Evolutionary conservation across 2,888 invertebrate genomes (phyloP), one percentile per base, ranked within the genome.

Genomic region (Drosophila melanocephala): DNA sequence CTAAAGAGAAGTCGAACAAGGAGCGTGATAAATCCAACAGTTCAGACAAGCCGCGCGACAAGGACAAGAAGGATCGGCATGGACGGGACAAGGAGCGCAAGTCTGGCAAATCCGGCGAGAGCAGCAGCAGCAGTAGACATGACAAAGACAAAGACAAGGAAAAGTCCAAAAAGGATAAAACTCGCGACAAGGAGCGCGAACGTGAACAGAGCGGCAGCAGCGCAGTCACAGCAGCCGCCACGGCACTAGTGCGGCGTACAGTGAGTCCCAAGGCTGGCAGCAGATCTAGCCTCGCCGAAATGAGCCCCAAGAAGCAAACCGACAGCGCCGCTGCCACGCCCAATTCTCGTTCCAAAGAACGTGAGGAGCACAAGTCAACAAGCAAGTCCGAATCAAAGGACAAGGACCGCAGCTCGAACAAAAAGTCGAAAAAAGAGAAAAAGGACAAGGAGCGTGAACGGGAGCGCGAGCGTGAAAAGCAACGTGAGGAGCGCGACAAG

Each of bases 401-500:
- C 39, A 89, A 85, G 63, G 91, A 90, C 32, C 90, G 91, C 16
- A 92, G 90, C 26, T 93, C 93, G 0, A 91, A 92, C 61, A 94
- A 94, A 52, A 94, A 95, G 70, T 93, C 93, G 0, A 95, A 95
- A 69, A 95, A 95, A 72, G 95, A 94, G 63, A 95, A 94, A 84
- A 96, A 95, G 89, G 95, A 95, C 62, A 95, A 95, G 87, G 94
- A 94, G 22, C 74, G 77, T 5, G 96, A 96, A 62, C 94, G 95
- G 56, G 94, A 95, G 73, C 86, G 93, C 77, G 95, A 95, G 28
- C 95, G 95, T 84, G 94, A 94, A n/a, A 92, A 89, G 26, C 83
- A 88, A n/a, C 82, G 91, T 6, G 91, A 92, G 33, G 93, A 92
- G 16, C 92, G 93, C 70, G 92, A 93, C 72, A 90, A 91, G 62